Conservation (phyloP, 2,797 vertebrate genomes). For the Valencia hispanica region DNA sequence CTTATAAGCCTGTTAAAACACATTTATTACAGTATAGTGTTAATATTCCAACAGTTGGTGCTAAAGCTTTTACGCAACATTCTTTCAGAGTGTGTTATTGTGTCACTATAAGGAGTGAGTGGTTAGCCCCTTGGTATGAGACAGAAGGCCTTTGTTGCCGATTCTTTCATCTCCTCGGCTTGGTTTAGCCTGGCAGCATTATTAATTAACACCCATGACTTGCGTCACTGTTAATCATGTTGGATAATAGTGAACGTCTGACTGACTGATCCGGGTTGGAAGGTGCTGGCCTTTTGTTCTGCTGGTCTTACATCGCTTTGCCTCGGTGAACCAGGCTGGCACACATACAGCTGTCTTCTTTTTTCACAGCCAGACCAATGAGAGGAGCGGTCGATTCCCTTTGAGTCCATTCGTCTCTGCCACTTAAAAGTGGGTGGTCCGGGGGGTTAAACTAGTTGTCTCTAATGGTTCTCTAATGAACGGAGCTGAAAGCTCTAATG, state of each 20-base stretch:
- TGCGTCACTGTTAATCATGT: constrained; percentile 68
- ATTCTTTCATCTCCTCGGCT: constrained; percentile 27
- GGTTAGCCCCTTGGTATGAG: constrained; percentile 1
- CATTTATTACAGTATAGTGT: background rate
- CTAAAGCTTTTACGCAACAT: background rate
- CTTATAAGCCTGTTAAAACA: background rate
- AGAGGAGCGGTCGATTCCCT: constrained; percentile 38
- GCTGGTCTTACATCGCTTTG: background rate
- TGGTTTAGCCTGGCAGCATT: constrained; percentile 39
- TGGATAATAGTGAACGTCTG: constrained; percentile 51
- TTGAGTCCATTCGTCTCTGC: constrained; percentile 64
- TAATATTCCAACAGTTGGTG: background rate
- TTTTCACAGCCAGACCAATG: constrained; percentile 25
- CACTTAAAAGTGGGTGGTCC: constrained; percentile 65
- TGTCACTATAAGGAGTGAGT: background rate
- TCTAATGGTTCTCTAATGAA: constrained; percentile 72
- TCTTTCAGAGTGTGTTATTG: background rate
- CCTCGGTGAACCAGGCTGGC: constrained; percentile 22
- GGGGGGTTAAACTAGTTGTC: constrained; percentile 66
- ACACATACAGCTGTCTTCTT: constrained; percentile 59
- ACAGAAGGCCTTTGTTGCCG: constrained; percentile 45
- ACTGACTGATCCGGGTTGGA: constrained; percentile 61
- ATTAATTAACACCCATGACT: constrained; percentile 48
- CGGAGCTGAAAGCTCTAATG: constrained; percentile 67
- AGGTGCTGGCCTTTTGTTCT: constrained; percentile 56